Conservation (phyloP, 2,113 vertebrate genomes). For the Lota lota region DNA sequence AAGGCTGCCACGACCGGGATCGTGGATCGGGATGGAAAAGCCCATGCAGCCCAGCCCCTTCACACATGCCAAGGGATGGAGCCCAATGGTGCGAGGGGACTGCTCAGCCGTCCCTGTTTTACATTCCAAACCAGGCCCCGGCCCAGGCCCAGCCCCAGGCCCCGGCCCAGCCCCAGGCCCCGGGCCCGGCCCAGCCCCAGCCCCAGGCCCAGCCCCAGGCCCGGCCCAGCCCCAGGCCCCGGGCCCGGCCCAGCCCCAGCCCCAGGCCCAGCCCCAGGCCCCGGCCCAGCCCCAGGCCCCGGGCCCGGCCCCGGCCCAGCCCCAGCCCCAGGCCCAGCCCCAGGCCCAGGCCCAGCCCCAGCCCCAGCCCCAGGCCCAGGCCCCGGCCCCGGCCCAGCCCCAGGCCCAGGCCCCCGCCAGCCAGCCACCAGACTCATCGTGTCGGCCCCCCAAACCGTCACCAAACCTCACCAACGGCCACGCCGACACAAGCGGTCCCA, state of each 20-base stretch:
- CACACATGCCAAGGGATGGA: slow-evolving; percentile 2
- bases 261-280: slow-evolving; percentile 1
- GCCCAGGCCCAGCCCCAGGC: slow-evolving; percentile 3
- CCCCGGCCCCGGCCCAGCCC: slow-evolving; percentile 1
- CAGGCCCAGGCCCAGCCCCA: slow-evolving; percentile 1
- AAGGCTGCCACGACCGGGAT: neutral
- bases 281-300: too few species aligned
- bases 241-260: neutral
- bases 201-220: neutral
- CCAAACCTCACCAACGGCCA: slow-evolving; percentile 3
- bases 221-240: too few species aligned
- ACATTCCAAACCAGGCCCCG: slow-evolving; percentile 26
- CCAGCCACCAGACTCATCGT: neutral
- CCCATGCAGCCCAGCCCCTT: slow-evolving; percentile 3
- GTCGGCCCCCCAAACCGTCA: slow-evolving; percentile 2
- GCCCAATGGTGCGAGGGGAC: slow-evolving; percentile 8
- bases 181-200: too few species aligned
- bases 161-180: too few species aligned
- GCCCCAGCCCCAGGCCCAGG: too few species aligned
- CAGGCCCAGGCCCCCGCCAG: too few species aligned
- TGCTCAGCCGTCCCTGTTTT: neutral
- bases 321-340: too few species aligned
- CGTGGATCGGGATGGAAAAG: neutral
- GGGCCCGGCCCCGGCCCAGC: slow-evolving; percentile 1
- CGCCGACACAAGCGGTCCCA: neutral